Percentiles rank a stretch among this genome's conserved stretches.
These are phyloP conservation scores for Lithobates pipiens DNA, from an alignment of 2,797 vertebrate species.

Conservation along the genomic window DNA sequence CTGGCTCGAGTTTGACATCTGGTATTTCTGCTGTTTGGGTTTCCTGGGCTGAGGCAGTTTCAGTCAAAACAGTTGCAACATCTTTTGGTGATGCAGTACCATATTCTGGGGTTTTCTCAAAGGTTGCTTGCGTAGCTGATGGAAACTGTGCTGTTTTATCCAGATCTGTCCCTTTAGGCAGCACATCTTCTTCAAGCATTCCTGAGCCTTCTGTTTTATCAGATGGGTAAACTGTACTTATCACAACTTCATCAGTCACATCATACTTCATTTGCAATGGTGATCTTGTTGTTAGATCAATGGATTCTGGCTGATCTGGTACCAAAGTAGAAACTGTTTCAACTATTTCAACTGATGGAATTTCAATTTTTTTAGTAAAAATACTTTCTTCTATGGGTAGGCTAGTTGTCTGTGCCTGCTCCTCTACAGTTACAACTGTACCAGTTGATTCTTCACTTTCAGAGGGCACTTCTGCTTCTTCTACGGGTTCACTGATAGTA, in stretches of 20 bases:
- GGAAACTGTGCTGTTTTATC: slow-evolving; percentile 53
- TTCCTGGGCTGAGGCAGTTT: slow-evolving; percentile 39
- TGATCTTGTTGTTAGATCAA: background rate
- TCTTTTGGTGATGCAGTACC: slow-evolving; percentile 50
- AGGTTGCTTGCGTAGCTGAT: slow-evolving; percentile 7
- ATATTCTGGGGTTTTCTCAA: slow-evolving; percentile 61
- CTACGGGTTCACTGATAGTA: slow-evolving; percentile 39
- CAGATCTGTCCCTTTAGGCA: slow-evolving; percentile 22
- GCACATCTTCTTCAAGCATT: slow-evolving; percentile 55
- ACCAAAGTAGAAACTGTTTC: background rate
- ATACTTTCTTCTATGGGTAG: slow-evolving; percentile 2
- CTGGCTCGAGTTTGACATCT: slow-evolving; percentile 57
- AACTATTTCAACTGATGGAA: background rate
- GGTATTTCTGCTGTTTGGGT: slow-evolving; percentile 48
- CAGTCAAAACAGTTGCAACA: slow-evolving; percentile 22
- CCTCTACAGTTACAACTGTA: background rate
- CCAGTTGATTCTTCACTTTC: slow-evolving; percentile 51
- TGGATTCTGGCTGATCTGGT: slow-evolving; percentile 8
- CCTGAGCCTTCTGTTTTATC: slow-evolving; percentile 60
- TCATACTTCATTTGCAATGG: background rate
- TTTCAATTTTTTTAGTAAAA: background rate
- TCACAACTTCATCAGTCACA: background rate
- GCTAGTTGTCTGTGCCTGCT: background rate
- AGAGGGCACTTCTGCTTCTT: slow-evolving; percentile 50
- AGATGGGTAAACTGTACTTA: slow-evolving; percentile 41